Conservation (phyloP, 2,888 invertebrate species). For the Andrena chrysosceles region DNA sequence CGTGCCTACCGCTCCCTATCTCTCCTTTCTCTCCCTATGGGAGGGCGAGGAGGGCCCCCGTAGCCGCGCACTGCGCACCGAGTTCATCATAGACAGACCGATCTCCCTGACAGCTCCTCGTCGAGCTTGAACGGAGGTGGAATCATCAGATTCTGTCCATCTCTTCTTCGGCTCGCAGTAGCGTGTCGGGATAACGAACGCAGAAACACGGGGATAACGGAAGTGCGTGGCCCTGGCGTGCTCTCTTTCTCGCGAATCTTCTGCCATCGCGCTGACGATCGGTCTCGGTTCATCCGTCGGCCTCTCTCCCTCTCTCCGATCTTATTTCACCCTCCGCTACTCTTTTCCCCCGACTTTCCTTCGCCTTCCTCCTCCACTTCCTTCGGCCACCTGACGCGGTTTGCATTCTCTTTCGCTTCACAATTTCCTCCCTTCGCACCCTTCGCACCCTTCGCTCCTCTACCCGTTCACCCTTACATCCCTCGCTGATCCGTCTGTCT, state of each 20-base stretch:
- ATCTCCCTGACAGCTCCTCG: constrained; percentile 80
- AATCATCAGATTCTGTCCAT: constrained; percentile 75
- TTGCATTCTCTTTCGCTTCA: neutral
- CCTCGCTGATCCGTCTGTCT: neutral
- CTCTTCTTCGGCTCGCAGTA: constrained; percentile 66
- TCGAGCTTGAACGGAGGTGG: constrained; percentile 70
- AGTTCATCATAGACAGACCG: constrained; percentile 82
- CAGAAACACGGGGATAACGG: constrained; percentile 52
- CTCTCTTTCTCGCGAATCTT: constrained; percentile 49
- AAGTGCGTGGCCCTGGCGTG: constrained; percentile 57
- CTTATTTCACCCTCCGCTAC: constrained; percentile 41
- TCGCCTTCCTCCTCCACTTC: neutral
- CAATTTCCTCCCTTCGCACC: constrained; percentile 4
- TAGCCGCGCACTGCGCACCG: constrained; percentile 80
- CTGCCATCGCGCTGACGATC: constrained; percentile 38
- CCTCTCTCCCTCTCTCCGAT: constrained; percentile 17
- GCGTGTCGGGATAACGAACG: constrained; percentile 55
- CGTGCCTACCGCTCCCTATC: constrained; percentile 73
- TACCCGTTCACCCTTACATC: neutral
- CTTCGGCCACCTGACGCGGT: neutral
- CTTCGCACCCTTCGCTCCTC: constrained; percentile 8
- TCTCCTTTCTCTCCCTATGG: constrained; percentile 76
- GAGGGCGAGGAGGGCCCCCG: constrained; percentile 76
- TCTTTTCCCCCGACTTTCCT: constrained; percentile 24
- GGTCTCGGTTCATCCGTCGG: constrained; percentile 11